Base-by-base conservation (phyloP, 2,888 invertebrate species). In the Platynereis dumerilii region DNA sequence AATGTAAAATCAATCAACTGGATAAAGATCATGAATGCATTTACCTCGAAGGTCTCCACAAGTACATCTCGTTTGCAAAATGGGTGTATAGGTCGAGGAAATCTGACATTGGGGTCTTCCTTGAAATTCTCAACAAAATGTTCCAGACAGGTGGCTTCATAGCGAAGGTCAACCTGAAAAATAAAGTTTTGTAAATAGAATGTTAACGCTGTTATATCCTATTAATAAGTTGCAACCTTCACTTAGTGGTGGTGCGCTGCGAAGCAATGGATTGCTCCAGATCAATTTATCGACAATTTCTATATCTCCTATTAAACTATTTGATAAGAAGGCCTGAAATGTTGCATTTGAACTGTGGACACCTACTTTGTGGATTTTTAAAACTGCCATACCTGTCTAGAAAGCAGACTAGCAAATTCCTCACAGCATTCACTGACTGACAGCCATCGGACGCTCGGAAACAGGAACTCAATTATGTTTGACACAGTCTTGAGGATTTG, bases 11-110 rank as follows among this genome's bases (percentile, higher is more conserved):
- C n/a, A n/a, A n/a, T 7, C 34, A 34, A 34, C 34, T 34, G 7
- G 34, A 34, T n/a, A n/a, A n/a, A n/a, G n/a, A n/a, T n/a, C 34
- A 34, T 12, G 5, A 34, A 7, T 34, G 34, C 26, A 45, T 54
- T 54, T 60, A 81, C 78, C 77, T 87, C 86, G 72, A 80, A 87
- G 20, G 84, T 85, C 73, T 87, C 87, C 2, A 87, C 85, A 60
- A 87, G 75, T n/a, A 86, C 80, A 55, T 79, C 74, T n/a, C 76
- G 72, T 22, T 74, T 81, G 27, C 84, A 84, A 63, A 84, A 80
- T 34, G 78, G 73, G 66, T 72, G 59, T 2, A 86, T 74, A 2
- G 86, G 86, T 27, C 70, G 68, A 5, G 87, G 86, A 66, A 86
- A 86, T 44, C 75, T 67, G 1, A 87, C 80, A 26, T 80, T 68